Evolutionary conservation across 2,113 vertebrate genomes (phyloP), one percentile per base, ranked within the genome.

Genomic region (Pachypanchax playfairii): DNA sequence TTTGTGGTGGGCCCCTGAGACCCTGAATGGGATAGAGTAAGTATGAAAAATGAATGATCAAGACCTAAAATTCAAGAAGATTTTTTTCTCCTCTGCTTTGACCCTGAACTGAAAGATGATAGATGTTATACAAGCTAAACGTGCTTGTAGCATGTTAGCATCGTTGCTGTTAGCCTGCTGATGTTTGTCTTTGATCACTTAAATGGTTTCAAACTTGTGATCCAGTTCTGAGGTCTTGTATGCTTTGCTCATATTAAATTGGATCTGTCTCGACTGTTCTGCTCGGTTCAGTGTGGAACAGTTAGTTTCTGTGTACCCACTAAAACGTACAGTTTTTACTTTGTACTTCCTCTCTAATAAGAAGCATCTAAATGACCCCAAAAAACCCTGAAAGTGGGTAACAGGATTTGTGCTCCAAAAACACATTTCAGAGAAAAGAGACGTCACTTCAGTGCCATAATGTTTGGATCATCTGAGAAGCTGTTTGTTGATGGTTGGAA

Each of bases 401-500:
- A 33, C 13, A 53, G 21, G 14, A 44, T 6, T 33, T 38, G 38
- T 36, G 18, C 25, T 44, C 62, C 24, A 28, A 46, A 46, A 60
- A 17, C 11, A 10, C 33, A n/a, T 46, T 65, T 52, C 44, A 43
- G 53, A 64, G 36, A 54, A n/a, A 14, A 44, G 29, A 62, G 43
- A 55, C 57, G 54, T 75, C 57, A 69, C 62, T 76, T 61, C 50
- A 48, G 17, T 39, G 54, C 46, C 49, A 22, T 55, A 46, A 69
- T 71, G 73, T 77, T 75, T 80, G 41, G 62, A 83, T 75, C 52
- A 73, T 75, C 25, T 58, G 55, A 78, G 77, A 59, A 54, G 54
- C n/a, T 77, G 35, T 79, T 72, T 81, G 73, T 76, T 82, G 74
- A 80, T 60, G 67, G 61, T 63, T 73, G 43, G 75, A 85, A 69